These are phyloP conservation scores for Poicephalus gulielmi DNA, from an alignment of 2,113 vertebrate species.

Conservation along the genomic window DNA sequence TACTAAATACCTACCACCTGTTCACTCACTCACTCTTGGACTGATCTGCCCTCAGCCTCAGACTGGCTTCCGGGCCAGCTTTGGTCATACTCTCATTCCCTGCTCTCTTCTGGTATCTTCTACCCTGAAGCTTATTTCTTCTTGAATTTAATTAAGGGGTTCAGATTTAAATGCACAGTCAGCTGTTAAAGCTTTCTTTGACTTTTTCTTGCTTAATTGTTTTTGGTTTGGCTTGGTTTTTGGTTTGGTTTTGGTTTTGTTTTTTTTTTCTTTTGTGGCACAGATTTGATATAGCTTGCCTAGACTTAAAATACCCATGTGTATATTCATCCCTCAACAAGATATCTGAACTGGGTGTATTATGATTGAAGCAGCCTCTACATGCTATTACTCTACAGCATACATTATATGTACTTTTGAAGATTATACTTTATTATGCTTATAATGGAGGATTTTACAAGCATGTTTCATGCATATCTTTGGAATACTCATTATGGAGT, in stretches of 20 bases:
- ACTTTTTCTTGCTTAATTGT: neutral
- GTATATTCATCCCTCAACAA: neutral
- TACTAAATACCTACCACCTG: conserved; percentile 18
- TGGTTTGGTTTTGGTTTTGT: neutral
- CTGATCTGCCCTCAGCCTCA: neutral
- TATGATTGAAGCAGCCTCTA: neutral
- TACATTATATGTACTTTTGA: neutral
- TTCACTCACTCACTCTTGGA: conserved; percentile 38
- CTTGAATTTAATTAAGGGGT: neutral
- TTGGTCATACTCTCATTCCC: neutral
- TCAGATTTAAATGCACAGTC: neutral
- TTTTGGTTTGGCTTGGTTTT: neutral
- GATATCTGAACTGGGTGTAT: neutral
- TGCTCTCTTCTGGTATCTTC: neutral
- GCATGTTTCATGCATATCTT: neutral
- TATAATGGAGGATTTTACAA: neutral
- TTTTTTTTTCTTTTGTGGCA: neutral
- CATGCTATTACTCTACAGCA: neutral
- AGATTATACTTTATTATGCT: neutral
- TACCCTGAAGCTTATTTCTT: neutral
- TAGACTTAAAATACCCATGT: neutral
- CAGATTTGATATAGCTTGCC: neutral
- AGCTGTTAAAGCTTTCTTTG: neutral
- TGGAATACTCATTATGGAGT: neutral
- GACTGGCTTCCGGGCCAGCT: neutral